Evolutionary conservation across 2,888 invertebrate genomes (phyloP).

Genomic region (Blastobasis adustella): DNA sequence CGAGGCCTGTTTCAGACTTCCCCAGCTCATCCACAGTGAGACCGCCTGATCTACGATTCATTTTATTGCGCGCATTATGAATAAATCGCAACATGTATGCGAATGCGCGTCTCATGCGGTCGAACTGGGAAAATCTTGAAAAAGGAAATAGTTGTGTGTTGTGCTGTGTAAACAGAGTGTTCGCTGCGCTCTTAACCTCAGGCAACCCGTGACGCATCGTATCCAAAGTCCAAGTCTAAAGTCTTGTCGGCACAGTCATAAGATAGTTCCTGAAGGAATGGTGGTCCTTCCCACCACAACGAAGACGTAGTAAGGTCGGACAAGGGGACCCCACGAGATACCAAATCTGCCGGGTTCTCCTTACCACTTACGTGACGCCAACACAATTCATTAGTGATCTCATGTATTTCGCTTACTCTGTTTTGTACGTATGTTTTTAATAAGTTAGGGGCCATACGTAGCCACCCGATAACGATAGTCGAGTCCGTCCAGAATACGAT

Average conservation of each 20-base stretch:
- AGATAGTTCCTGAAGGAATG: too few species aligned
- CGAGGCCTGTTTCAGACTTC: background rate
- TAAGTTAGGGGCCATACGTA: slow-evolving; percentile 3
- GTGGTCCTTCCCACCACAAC: too few species aligned
- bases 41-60: background rate
- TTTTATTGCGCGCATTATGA: background rate
- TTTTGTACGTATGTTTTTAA: slow-evolving; percentile 12
- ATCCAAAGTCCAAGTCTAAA: too few species aligned
- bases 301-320: too few species aligned
- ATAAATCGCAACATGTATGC: background rate
- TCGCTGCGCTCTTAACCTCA: too few species aligned
- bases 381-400: background rate
- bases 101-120: background rate
- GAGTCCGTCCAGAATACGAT: slow-evolving; percentile 9
- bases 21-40: background rate
- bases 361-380: background rate
- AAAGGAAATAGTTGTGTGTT: too few species aligned
- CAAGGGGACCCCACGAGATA: too few species aligned
- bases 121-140: too few species aligned
- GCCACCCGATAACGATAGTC: slow-evolving; percentile 11
- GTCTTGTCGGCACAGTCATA: too few species aligned
- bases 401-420: background rate
- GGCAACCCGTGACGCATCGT: too few species aligned
- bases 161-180: too few species aligned
- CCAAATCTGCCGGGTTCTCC: too few species aligned